Percentiles rank a stretch among this genome's conserved stretches.
Evolutionary conservation across 2,888 invertebrate genomes (phyloP).

Genomic region (Liodrosophila aerea): DNA sequence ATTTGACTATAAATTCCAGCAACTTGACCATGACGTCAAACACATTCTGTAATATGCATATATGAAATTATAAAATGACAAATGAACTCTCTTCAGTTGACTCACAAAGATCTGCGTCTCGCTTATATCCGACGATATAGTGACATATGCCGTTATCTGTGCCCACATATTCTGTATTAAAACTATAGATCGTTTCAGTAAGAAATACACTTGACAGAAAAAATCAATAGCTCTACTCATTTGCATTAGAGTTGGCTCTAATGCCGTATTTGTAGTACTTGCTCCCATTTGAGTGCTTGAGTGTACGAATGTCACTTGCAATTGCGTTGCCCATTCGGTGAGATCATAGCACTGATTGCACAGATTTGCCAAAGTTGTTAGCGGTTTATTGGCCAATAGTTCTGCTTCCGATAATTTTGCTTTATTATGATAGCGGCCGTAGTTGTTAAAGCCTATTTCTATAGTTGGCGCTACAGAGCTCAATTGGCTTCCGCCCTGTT

Average conservation of each 20-base stretch:
- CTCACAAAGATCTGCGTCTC: conserved; percentile 58
- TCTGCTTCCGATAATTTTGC: conserved; percentile 85
- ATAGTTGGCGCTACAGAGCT: conserved; percentile 53
- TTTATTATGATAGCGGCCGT: neutral
- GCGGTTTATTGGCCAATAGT: conserved; percentile 89
- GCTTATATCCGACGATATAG: conserved; percentile 79
- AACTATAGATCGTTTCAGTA: conserved; percentile 88
- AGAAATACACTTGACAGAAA: conserved; percentile 86
- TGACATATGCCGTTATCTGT: conserved; percentile 89
- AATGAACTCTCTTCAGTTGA: no score
- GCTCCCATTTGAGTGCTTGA: neutral
- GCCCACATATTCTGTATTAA: conserved; percentile 88
- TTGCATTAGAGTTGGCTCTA: conserved; percentile 67
- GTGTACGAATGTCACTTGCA: no score
- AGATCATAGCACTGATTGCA: conserved; percentile 90
- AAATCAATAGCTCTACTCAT: conserved; percentile 85
- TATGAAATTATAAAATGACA: no score
- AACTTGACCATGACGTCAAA: conserved; percentile 86
- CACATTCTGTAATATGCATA: conserved; percentile 65
- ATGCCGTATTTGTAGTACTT: conserved; percentile 44
- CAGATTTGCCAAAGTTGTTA: conserved; percentile 90
- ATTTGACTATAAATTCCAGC: conserved; percentile 85
- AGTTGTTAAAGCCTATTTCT: conserved; percentile 22
- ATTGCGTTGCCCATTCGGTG: no score
- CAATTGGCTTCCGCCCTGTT: conserved; percentile 5